Conservation (phyloP, 92 coral and sea anemone species). For the Heteractis magnifica region DNA sequence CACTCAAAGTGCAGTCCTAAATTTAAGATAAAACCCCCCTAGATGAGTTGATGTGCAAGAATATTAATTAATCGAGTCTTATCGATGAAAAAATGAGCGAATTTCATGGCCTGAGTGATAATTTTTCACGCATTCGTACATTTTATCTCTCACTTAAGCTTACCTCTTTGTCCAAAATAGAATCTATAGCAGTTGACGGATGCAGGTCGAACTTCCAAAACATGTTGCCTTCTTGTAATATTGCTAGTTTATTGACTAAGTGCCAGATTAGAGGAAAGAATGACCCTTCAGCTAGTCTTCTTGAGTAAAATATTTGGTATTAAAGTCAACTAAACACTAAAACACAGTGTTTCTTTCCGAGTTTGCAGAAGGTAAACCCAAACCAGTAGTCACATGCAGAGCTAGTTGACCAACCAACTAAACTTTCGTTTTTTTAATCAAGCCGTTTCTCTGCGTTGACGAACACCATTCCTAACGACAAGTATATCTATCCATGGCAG, state of each 20-base stretch:
- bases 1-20: conserved; percentile 90
- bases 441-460: conserved; percentile 15
- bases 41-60: not conserved
- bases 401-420: not conserved
- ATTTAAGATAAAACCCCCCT: not conserved
- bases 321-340: not conserved
- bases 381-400: conserved; percentile 2
- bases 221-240: conserved; percentile 60
- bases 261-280: not conserved
- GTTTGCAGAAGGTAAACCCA: conserved; percentile 5
- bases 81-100: not conserved
- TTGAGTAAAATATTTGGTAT: not conserved
- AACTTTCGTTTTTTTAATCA: conserved; percentile 14
- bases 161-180: conserved; percentile 93
- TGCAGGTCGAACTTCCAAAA: conserved; percentile 99
- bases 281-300: not conserved
- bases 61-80: not conserved
- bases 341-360: not conserved
- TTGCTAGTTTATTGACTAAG: not conserved
- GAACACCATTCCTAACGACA: conserved; percentile 33
- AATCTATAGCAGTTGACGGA: conserved; percentile 90
- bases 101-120: not conserved
- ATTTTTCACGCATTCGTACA: not conserved
- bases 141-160: not conserved
- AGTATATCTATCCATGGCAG: conserved; percentile 17